These are phyloP conservation scores for Tetranychus truncatus DNA, from an alignment of 2,888 invertebrate genomes.

Conservation along the genomic window DNA sequence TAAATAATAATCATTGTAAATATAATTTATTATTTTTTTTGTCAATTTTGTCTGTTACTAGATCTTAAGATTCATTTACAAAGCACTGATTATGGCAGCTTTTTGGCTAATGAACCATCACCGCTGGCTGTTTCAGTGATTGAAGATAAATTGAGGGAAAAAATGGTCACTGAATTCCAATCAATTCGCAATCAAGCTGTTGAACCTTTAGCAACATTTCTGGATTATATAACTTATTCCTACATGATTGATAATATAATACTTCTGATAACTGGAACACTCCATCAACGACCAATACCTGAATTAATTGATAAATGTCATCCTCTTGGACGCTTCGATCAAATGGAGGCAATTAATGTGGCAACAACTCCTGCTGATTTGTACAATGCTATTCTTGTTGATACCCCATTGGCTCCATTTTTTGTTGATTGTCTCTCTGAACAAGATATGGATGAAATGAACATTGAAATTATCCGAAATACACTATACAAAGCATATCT, in stretches of 20 bases:
- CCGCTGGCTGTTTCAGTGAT: constrained; percentile 92
- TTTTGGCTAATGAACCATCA: constrained; percentile 87
- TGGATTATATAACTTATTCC: constrained; percentile 91
- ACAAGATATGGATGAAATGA: constrained; percentile 99
- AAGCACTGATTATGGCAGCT: constrained; percentile 96
- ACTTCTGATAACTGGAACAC: constrained; percentile 59
- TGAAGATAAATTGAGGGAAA: constrained; percentile 93
- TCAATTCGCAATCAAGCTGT: constrained; percentile 90
- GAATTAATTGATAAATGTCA: constrained; percentile 98
- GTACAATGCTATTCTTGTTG: constrained; percentile 96
- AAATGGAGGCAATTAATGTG: constrained; percentile 99
- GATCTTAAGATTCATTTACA: constrained; percentile 96
- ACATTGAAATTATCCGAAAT: constrained; percentile 98
- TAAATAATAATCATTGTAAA: background rate
- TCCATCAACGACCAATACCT: constrained; percentile 93
- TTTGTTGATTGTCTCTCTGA: constrained; percentile 99
- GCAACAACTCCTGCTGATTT: constrained; percentile 96
- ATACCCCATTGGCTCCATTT: constrained; percentile 94
- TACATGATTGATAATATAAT: constrained; percentile 99
- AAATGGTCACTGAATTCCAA: constrained; percentile 96
- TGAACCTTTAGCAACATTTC: constrained; percentile 84
- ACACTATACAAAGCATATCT: constrained; percentile 71
- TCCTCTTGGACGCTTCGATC: constrained; percentile 87
- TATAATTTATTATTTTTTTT: background rate
- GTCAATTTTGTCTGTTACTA: background rate